These are phyloP conservation scores for Dendropsophus ebraccatus DNA, from an alignment of 2,113 vertebrate species.

Conservation along the genomic window DNA sequence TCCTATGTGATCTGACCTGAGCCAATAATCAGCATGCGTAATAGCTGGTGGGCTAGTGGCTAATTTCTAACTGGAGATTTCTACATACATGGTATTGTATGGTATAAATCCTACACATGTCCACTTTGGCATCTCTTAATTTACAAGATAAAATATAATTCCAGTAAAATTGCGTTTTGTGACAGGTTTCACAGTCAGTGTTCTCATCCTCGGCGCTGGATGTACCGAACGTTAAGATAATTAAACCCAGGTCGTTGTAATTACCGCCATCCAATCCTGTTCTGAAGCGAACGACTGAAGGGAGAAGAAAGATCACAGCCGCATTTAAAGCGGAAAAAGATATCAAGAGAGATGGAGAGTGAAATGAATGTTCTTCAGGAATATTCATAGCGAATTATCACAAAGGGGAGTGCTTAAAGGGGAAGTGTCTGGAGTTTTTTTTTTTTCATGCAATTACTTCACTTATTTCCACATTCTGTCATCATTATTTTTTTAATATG, in stretches of 20 bases:
- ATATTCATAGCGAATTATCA: background rate
- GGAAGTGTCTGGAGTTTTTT: background rate
- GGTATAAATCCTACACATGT: background rate
- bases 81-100: no score
- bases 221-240: background rate
- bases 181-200: background rate
- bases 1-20: no score
- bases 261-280: conserved; percentile 19
- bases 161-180: background rate
- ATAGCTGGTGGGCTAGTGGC: no score
- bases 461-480: background rate
- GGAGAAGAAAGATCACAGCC: background rate
- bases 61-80: no score
- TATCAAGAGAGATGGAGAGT: conserved; percentile 12
- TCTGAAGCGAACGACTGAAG: background rate
- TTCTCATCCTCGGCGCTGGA: background rate
- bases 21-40: no score
- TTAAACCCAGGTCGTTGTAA: conserved; percentile 26
- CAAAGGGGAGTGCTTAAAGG: background rate
- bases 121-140: background rate
- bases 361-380: background rate
- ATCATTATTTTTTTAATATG: background rate
- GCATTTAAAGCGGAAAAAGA: background rate
- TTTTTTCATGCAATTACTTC: background rate
- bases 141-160: background rate